Evolutionary conservation across 1,140 invertebrate genomes (phyloP).

Genomic region (Macrosteles quadrilineatus): DNA sequence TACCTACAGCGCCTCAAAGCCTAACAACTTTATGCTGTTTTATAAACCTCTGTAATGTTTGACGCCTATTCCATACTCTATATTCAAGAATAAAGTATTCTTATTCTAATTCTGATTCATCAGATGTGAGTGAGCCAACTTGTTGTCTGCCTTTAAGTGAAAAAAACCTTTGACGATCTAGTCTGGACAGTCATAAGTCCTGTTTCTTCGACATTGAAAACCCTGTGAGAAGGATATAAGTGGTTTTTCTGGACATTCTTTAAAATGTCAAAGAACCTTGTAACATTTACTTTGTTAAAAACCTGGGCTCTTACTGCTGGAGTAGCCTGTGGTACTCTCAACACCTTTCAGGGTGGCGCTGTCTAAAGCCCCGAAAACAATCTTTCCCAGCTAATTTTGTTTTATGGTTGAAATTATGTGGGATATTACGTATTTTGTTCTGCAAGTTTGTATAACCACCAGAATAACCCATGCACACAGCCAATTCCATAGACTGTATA

Average conservation of each 20-base stretch:
- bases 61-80: no score
- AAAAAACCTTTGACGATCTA: conserved; percentile 41
- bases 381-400: conserved; percentile 41
- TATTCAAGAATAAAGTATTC: no score
- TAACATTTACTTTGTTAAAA: conserved; percentile 50
- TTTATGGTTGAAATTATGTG: conserved; percentile 20
- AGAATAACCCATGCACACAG: no score
- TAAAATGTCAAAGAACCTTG: conserved; percentile 47
- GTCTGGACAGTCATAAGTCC: conserved; percentile 46
- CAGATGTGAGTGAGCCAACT: conserved; percentile 40
- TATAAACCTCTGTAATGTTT: no score
- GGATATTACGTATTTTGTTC: conserved; percentile 12
- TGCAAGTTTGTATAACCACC: conserved; percentile 17
- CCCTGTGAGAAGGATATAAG: conserved; percentile 34
- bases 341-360: conserved; percentile 45
- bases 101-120: no score
- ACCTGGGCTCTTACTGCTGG: conserved; percentile 46
- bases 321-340: conserved; percentile 50
- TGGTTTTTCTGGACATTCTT: conserved; percentile 31
- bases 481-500: no score
- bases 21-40: no score
- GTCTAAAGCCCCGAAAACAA: conserved; percentile 48
- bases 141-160: conserved; percentile 44
- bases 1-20: no score
- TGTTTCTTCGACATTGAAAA: conserved; percentile 50